phyloP scores from a whole-genome alignment of 2,888 invertebrate genomes.

The Leptinotarsa rubiginosa region DNA sequence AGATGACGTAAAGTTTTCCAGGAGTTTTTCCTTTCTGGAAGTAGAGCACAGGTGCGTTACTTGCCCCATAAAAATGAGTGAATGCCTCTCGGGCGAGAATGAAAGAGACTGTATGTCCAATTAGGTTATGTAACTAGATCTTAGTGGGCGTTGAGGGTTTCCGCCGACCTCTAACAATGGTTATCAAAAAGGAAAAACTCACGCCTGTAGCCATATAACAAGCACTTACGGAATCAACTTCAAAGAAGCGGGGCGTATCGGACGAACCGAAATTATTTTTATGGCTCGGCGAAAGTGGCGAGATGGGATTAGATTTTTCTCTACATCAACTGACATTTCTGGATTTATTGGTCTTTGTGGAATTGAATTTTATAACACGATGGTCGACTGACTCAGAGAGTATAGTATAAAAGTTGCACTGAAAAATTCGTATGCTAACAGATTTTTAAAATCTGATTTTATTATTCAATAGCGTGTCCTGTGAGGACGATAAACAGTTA shows the following conservation, averaged over 20 bases:
- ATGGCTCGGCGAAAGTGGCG: too few species aligned
- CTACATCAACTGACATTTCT: background rate
- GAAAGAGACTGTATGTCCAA: slow-evolving; percentile 1
- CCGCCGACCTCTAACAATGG: background rate
- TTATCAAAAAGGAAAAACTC: background rate
- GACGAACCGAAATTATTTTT: background rate
- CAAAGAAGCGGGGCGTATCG: background rate
- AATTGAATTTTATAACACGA: too few species aligned
- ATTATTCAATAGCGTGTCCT: too few species aligned
- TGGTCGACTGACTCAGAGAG: too few species aligned
- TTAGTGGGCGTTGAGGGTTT: background rate
- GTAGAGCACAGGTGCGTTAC: slow-evolving; percentile 2
- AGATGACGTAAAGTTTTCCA: background rate
- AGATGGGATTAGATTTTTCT: too few species aligned
- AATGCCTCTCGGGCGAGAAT: slow-evolving; percentile 10
- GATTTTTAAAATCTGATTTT: too few species aligned
- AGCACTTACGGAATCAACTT: background rate
- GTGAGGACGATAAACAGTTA: too few species aligned
- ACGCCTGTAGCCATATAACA: slow-evolving; percentile 9
- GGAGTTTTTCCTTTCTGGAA: background rate
- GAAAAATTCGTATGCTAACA: too few species aligned
- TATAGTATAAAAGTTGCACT: too few species aligned
- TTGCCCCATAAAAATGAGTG: slow-evolving; percentile 2
- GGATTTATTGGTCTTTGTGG: too few species aligned
- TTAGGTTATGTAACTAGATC: slow-evolving; percentile 13